phyloP scores from a whole-genome alignment of 1,140 invertebrate genomes.

The Penaeus vannamei region DNA sequence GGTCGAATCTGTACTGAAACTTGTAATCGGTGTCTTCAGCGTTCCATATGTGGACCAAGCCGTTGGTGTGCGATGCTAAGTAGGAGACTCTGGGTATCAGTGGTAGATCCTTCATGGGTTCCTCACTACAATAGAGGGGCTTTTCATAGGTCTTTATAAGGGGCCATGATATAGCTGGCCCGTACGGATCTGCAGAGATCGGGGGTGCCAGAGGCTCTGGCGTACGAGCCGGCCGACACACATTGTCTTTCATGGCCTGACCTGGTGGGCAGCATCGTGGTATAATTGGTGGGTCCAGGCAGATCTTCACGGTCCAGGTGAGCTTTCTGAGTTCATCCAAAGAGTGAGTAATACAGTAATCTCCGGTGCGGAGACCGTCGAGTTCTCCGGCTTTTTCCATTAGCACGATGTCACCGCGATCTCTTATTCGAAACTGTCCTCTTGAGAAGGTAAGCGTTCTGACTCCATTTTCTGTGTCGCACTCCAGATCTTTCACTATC shows the following conservation, averaged over 20 bases:
- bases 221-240: slow-evolving; percentile 7
- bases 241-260: slow-evolving; percentile 10
- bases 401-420: neutral
- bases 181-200: neutral
- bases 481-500: neutral
- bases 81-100: neutral
- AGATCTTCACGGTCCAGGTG: neutral
- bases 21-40: neutral
- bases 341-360: neutral
- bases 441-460: neutral
- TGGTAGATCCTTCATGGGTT: slow-evolving; percentile 14
- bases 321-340: neutral
- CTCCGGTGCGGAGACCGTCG: neutral
- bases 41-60: slow-evolving; percentile 15
- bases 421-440: neutral
- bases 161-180: neutral
- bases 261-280: slow-evolving; percentile 46
- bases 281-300: slow-evolving; percentile 26
- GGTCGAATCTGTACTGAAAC: neutral
- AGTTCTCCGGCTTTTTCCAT: neutral
- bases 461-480: neutral
- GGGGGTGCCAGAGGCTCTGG: slow-evolving; percentile 18
- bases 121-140: neutral
- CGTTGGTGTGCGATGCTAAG: neutral
- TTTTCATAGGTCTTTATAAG: slow-evolving; percentile 34